Base-by-base conservation (phyloP, 2,113 vertebrate genomes). In the Thunnus thynnus region DNA sequence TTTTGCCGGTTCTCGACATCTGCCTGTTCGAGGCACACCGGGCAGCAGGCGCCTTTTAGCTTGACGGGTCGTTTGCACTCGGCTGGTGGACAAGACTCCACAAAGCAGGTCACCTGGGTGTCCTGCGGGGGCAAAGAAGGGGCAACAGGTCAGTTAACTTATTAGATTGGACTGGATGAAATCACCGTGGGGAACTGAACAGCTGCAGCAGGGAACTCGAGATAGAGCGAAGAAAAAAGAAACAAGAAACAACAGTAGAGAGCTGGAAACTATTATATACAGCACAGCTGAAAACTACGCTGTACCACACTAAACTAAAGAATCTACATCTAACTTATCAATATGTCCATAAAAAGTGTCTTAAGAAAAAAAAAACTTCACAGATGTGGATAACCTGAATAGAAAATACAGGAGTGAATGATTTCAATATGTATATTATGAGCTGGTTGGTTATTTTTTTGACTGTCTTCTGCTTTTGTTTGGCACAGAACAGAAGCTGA, bases 21-120 rank as follows among this genome's bases (percentile, higher is more conserved):
- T 7, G 80, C 63, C 5, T 86, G 82, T 12, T 86, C 71, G 11
- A 91, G 78, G 89, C 98, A 99, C 77, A 96, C 72, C 0, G 97
- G 97, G 76, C 98, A 99, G 91, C 98, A 99, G 56, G 88, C 80
- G 48, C 96, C 97, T 93, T 96, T 89, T 76, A 94, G 89, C 78
- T 94, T 97, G 90, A 95, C 77, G 0, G 97, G 96, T 0, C 50
- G 85, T 9, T 93, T 77, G 48, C 98, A 99, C 47, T 92, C 82
- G 1, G 89, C 61, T 0, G 92, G 91, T 0, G 85, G 96, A 88
- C 98, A 99, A 0, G 96, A 95, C 88, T 99, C 96, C 82, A 99
- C 96, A 1, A 98, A 96, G 91, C 98, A 99, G 36, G 97, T 99
- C 87, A 99, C 93, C 95, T 99, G 98, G 71, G 96, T 95, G 4